Evolutionary conservation across 2,888 invertebrate species (phyloP), one percentile per base, ranked within the genome.

Genomic region (Harpalus rufipes): DNA sequence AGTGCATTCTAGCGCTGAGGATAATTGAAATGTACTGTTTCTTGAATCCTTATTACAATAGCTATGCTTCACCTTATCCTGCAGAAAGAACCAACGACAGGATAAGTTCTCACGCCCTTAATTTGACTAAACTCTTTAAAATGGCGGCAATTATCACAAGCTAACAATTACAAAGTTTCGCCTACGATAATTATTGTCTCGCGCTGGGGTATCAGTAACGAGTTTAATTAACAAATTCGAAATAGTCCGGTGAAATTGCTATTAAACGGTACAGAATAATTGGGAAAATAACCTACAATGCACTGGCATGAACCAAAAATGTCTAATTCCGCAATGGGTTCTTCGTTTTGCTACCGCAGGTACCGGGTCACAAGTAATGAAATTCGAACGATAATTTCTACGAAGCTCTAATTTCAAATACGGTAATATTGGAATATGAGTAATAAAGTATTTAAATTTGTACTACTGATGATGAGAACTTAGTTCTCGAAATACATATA

Each of bases 151-250:
- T 80, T 80, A 80, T 80, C 61, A 39, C 39, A 59, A 14, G 18
- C 61, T 61, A 80, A 80, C 80, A 80, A 80, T 80, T 80, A 61
- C 61, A 80, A 80, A 80, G 80, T 80, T 80, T 61, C 80, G 80
- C 59, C 61, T 80, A 18, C 80, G 61, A 80, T 80, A 80, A 80
- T 80, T 61, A 61, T 63, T 80, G 61, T 61, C 80, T 80, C 14
- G 61, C 41, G 21, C 18, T 61, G 80, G 80, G 59, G 39, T 59
- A 80, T 80, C 80, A 80, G 80, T 80, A 80, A 80, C 80, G 80
- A 80, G 80, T 80, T 80, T 80, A 80, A 80, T 80, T 80, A 80
- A 80, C 80, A 80, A 80, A 80, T 80, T 61, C 80, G 80, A 61
- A 80, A 80, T 78, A 80, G 80, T 80, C 32, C 80, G 16, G 80